A percentile compares a stretch with the other conserved stretches of the same genome.
These are phyloP conservation scores for Rhineura floridana DNA, from an alignment of 2,113 vertebrate species.

Conservation along the genomic window DNA sequence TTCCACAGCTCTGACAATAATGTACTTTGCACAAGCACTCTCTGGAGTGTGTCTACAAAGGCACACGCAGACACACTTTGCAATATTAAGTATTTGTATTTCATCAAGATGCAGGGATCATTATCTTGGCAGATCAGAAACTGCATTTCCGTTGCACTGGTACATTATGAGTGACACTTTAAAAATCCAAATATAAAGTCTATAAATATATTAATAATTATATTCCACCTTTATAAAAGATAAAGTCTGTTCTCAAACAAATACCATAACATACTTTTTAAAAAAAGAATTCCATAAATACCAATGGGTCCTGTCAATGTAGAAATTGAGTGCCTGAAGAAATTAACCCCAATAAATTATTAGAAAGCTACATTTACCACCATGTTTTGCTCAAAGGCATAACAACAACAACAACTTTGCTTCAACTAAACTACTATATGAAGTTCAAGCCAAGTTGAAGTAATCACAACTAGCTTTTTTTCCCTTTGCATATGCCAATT, in stretches of 20 bases:
- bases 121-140: not conserved
- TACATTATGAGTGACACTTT: not conserved
- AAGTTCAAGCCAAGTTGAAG: not conserved
- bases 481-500: not conserved
- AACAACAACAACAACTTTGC: not conserved
- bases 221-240: not conserved
- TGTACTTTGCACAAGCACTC: not conserved
- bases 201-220: not conserved
- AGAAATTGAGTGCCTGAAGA: not conserved
- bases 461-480: too few species aligned
- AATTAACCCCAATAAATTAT: not conserved
- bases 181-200: not conserved
- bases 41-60: not conserved
- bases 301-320: not conserved
- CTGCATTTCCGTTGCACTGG: not conserved
- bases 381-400: not conserved
- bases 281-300: not conserved
- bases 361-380: not conserved
- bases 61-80: not conserved
- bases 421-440: not conserved
- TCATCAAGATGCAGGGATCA: rapidly evolving
- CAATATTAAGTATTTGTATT: not conserved
- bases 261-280: not conserved
- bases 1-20: not conserved
- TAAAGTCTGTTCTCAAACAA: not conserved